Evolutionary conservation across 1,140 invertebrate genomes (phyloP).

Genomic region (Danaus melanippus): DNA sequence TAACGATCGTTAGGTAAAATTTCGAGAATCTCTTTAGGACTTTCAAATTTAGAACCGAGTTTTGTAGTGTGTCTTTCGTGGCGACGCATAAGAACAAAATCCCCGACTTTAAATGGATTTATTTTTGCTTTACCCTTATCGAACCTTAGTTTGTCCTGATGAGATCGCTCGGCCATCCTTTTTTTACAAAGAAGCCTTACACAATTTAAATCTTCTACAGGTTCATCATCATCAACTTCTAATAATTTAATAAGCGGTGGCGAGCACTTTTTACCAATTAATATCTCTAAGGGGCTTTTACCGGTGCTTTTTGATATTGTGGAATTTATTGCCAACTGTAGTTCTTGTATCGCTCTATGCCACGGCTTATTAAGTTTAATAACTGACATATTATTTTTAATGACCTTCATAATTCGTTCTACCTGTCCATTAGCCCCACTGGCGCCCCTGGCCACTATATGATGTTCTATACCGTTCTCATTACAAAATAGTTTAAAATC

Average conservation of each 20-base stretch:
- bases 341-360: conserved; percentile 11
- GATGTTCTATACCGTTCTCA: conserved; percentile 21
- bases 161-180: conserved; percentile 26
- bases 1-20: conserved; percentile 23
- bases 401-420: conserved; percentile 30
- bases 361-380: conserved; percentile 14
- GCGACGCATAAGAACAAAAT: conserved; percentile 27
- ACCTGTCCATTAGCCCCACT: conserved; percentile 38
- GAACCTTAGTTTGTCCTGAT: conserved; percentile 26
- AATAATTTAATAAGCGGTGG: conserved; percentile 23
- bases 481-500: conserved; percentile 22
- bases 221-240: conserved; percentile 23
- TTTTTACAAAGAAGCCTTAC: conserved; percentile 6
- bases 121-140: conserved; percentile 26
- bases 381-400: conserved; percentile 19
- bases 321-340: conserved; percentile 27
- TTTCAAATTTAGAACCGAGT: conserved; percentile 25
- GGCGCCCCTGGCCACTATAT: conserved; percentile 15
- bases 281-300: conserved; percentile 27
- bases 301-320: conserved; percentile 18
- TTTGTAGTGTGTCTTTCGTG: conserved; percentile 29
- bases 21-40: conserved; percentile 24
- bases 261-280: conserved; percentile 27
- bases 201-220: conserved; percentile 5
- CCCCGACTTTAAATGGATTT: conserved; percentile 24